These are phyloP conservation scores for Caenorhabditis sinica DNA, from an alignment of 2,888 invertebrate species.

Conservation along the genomic window DNA sequence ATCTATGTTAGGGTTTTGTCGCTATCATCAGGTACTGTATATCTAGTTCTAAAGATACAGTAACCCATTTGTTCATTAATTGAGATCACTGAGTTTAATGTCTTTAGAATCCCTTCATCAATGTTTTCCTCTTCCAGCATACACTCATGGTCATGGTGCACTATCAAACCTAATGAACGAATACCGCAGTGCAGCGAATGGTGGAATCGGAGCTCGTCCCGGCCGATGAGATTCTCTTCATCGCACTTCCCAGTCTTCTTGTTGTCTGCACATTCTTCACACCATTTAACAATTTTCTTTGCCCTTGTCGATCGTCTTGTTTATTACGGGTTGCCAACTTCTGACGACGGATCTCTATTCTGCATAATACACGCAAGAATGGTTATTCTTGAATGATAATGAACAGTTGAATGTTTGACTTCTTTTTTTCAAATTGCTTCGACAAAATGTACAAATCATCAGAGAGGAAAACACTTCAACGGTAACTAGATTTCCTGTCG, in stretches of 20 bases:
- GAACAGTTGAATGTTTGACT: conserved; percentile 26
- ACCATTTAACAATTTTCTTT: conserved; percentile 18
- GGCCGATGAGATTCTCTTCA: conserved; percentile 24
- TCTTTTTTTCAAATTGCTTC: background rate
- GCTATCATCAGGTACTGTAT: no score
- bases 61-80: no score
- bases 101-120: conserved; percentile 1
- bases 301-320: conserved; percentile 33
- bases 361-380: conserved; percentile 36
- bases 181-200: conserved; percentile 35
- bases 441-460: background rate
- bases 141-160: conserved; percentile 42
- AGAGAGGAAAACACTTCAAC: no score
- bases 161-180: conserved; percentile 33
- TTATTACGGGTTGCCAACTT: conserved; percentile 34
- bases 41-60: no score
- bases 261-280: conserved; percentile 5
- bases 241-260: background rate
- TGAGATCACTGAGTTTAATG: no score
- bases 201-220: conserved; percentile 34
- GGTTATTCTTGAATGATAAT: conserved; percentile 23
- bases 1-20: no score
- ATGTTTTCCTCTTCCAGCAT: conserved; percentile 30
- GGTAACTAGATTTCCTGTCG: no score
- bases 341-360: conserved; percentile 39